A percentile compares a stretch with the other conserved stretches of the same genome.
phyloP scores from a whole-genome alignment of 2,797 vertebrate genomes.

The Rachycentron canadum region DNA sequence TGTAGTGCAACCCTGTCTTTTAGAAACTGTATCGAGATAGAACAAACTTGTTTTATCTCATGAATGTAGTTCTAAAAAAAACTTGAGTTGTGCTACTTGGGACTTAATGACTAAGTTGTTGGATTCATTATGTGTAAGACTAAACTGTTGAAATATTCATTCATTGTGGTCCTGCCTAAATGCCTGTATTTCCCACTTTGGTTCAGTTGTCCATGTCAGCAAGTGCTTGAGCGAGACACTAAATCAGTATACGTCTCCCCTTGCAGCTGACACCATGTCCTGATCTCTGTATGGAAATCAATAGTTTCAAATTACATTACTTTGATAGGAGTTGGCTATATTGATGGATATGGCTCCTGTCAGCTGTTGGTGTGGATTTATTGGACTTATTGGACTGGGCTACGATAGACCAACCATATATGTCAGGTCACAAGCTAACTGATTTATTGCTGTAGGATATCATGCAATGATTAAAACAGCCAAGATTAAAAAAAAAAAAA shows the following conservation, averaged over 20 bases:
- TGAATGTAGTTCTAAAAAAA: background rate
- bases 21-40: background rate
- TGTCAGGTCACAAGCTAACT: slow-evolving; percentile 3
- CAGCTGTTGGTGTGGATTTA: slow-evolving; percentile 36
- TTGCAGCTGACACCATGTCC: slow-evolving; percentile 6
- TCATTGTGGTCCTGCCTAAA: background rate
- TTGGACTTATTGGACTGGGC: background rate
- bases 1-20: background rate
- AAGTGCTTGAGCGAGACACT: background rate
- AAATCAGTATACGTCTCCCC: background rate
- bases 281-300: slow-evolving; percentile 38
- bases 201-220: background rate
- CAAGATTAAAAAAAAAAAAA: background rate
- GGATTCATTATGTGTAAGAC: background rate
- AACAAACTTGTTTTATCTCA: background rate
- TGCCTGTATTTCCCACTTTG: background rate
- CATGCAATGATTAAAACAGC: background rate
- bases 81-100: background rate
- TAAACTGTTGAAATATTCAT: background rate
- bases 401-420: background rate
- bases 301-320: slow-evolving; percentile 41
- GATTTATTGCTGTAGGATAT: slow-evolving; percentile 7
- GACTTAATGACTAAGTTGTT: background rate
- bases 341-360: slow-evolving; percentile 29
- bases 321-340: slow-evolving; percentile 29